Evolutionary conservation across 2,888 invertebrate species (phyloP).

Genomic region (Drosophila limbata): DNA sequence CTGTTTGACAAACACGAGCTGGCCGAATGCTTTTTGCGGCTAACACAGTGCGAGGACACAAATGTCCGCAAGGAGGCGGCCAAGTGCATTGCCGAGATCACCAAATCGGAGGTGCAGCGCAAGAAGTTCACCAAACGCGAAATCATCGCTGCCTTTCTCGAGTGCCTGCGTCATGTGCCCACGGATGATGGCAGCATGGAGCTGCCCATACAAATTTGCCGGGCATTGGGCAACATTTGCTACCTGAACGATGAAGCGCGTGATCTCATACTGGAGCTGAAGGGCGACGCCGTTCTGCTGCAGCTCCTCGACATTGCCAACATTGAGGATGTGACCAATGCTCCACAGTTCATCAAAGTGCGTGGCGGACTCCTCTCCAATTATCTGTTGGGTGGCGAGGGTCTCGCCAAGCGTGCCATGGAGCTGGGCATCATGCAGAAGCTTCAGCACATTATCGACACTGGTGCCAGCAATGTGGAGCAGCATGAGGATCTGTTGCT

Average conservation of each 20-base stretch:
- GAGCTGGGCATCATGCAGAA: slow-evolving; percentile 87
- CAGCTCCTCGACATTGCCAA: slow-evolving; percentile 84
- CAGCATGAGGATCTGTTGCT: slow-evolving; percentile 87
- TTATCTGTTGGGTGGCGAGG: slow-evolving; percentile 90
- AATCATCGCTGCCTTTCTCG: slow-evolving; percentile 87
- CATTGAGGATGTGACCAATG: slow-evolving; percentile 80
- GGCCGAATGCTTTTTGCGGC: slow-evolving; percentile 81
- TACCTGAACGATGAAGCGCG: slow-evolving; percentile 92
- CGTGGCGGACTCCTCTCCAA: slow-evolving; percentile 92
- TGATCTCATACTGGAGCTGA: slow-evolving; percentile 86
- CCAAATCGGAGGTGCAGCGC: slow-evolving; percentile 91
- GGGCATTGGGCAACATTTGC: slow-evolving; percentile 95
- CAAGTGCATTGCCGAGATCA: slow-evolving; percentile 92
- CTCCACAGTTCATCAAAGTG: slow-evolving; percentile 88
- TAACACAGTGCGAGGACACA: slow-evolving; percentile 83
- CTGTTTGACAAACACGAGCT: slow-evolving; percentile 84
- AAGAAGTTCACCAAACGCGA: slow-evolving; percentile 89
- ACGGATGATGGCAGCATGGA: slow-evolving; percentile 84
- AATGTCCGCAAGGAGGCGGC: slow-evolving; percentile 87
- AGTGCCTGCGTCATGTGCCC: slow-evolving; percentile 85
- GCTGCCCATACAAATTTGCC: slow-evolving; percentile 90
- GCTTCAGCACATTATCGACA: slow-evolving; percentile 86
- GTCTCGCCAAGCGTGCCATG: slow-evolving; percentile 88
- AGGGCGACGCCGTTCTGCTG: slow-evolving; percentile 86
- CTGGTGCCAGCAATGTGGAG: slow-evolving; percentile 85